These are phyloP conservation scores for Ostrea denselamellosa DNA, from an alignment of 1,140 invertebrate species.

Conservation along the genomic window DNA sequence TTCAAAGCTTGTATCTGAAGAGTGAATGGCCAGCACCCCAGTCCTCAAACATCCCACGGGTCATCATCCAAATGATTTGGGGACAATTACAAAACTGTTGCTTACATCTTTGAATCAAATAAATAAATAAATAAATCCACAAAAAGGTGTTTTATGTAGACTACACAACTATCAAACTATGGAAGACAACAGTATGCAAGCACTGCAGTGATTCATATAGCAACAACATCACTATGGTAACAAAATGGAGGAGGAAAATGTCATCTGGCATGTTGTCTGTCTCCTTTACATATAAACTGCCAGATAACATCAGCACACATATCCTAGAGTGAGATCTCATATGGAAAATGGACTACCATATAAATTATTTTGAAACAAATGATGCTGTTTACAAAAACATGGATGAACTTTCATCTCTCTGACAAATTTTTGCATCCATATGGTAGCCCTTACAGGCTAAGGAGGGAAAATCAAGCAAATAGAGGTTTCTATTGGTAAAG, in stretches of 20 bases:
- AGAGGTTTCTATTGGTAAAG: slow-evolving; percentile 19
- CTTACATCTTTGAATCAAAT: not conserved
- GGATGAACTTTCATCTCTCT: not conserved
- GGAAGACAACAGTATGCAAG: slow-evolving; percentile 30
- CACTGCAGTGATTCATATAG: slow-evolving; percentile 30
- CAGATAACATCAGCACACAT: not conserved
- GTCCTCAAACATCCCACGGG: not conserved
- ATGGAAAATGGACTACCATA: slow-evolving; percentile 23
- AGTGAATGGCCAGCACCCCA: not conserved
- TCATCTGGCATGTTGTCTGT: slow-evolving; percentile 20
- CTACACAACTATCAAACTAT: not conserved
- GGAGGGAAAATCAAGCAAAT: not conserved
- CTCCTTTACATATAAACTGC: not conserved
- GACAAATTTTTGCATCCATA: slow-evolving; percentile 10
- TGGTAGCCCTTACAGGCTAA: not conserved
- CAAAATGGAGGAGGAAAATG: slow-evolving; percentile 8
- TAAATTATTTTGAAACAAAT: not conserved
- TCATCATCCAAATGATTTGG: not conserved
- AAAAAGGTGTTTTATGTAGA: not conserved
- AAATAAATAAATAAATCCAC: not conserved
- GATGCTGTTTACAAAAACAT: slow-evolving; percentile 28
- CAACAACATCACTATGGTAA: slow-evolving; percentile 28
- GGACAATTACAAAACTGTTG: not conserved
- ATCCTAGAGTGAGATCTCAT: slow-evolving; percentile 11
- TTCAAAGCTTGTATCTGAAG: slow-evolving; percentile 11